These are phyloP conservation scores for Cyanoderma ruficeps DNA, from an alignment of 2,113 vertebrate genomes.

Conservation along the genomic window DNA sequence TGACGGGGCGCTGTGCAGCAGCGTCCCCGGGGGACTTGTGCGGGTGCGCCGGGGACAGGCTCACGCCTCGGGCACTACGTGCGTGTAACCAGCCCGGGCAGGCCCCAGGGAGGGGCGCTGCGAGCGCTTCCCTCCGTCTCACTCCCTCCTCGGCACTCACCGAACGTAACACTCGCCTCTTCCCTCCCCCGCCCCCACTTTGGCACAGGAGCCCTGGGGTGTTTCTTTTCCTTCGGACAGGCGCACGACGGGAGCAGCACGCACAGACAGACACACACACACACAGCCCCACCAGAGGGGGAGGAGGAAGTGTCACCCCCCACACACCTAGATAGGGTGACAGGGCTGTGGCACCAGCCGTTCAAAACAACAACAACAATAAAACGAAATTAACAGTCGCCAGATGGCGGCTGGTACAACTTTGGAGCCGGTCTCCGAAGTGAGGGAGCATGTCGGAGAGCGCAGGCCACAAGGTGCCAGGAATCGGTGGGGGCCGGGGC, in stretches of 20 bases:
- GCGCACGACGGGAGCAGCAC: not conserved
- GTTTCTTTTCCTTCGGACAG: conserved; percentile 31
- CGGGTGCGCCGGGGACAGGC: not conserved
- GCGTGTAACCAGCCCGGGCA: conserved; percentile 45
- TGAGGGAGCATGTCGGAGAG: not conserved
- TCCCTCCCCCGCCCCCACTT: not conserved
- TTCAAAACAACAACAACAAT: conserved; percentile 42
- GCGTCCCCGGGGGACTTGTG: not conserved
- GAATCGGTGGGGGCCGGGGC: not conserved
- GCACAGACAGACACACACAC: not conserved
- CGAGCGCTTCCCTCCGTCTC: conserved; percentile 56
- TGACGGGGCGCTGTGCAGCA: not conserved
- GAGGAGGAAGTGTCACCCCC: conserved; percentile 8
- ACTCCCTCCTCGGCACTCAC: conserved; percentile 46
- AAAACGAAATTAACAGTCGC: conserved; percentile 67
- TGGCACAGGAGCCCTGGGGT: not conserved
- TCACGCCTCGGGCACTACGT: not conserved
- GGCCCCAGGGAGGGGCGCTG: conserved; percentile 74
- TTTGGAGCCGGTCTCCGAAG: conserved; percentile 30
- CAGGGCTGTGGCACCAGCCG: conserved; percentile 1
- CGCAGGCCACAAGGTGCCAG: not conserved
- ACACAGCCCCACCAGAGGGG: not conserved
- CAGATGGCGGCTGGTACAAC: conserved; percentile 78
- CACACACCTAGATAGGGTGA: not conserved
- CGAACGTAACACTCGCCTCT: conserved; percentile 28